phyloP scores from a whole-genome alignment of 2,113 vertebrate genomes.

The Hydropotes inermis region DNA sequence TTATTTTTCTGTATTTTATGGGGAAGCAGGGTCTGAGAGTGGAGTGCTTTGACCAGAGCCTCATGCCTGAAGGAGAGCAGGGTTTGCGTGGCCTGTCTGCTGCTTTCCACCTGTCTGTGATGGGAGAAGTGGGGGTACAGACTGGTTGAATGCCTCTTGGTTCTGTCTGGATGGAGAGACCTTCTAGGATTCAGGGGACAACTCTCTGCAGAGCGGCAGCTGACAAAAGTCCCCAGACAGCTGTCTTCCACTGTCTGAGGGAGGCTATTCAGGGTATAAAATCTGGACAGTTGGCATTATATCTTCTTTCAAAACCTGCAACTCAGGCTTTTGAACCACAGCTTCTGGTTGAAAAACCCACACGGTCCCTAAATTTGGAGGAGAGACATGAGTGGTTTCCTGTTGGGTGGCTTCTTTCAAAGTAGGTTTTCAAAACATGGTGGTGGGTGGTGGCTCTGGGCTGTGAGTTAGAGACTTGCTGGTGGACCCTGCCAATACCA shows the following conservation, averaged over 20 bases:
- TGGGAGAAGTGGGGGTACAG: background rate
- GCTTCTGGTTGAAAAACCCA: background rate
- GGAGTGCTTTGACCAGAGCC: background rate
- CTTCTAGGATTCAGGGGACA: background rate
- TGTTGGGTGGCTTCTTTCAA: background rate
- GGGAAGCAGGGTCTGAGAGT: background rate
- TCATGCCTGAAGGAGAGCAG: background rate
- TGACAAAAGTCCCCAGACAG: background rate
- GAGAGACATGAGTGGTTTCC: background rate
- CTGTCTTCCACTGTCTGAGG: background rate
- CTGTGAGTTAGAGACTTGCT: background rate
- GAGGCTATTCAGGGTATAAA: background rate
- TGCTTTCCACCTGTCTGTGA: background rate
- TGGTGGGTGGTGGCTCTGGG: background rate
- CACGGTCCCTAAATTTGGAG: background rate
- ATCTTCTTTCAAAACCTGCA: background rate
- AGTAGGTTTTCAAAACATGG: background rate
- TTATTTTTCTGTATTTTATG: background rate
- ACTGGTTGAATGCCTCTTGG: background rate
- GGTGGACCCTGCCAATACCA: accelerated
- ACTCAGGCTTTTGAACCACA: background rate
- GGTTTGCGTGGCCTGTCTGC: background rate
- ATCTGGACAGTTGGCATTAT: background rate
- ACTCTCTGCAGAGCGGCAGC: background rate
- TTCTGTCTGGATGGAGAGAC: background rate